Evolutionary conservation across 2,888 invertebrate genomes (phyloP).

Genomic region (Furcula furcula): DNA sequence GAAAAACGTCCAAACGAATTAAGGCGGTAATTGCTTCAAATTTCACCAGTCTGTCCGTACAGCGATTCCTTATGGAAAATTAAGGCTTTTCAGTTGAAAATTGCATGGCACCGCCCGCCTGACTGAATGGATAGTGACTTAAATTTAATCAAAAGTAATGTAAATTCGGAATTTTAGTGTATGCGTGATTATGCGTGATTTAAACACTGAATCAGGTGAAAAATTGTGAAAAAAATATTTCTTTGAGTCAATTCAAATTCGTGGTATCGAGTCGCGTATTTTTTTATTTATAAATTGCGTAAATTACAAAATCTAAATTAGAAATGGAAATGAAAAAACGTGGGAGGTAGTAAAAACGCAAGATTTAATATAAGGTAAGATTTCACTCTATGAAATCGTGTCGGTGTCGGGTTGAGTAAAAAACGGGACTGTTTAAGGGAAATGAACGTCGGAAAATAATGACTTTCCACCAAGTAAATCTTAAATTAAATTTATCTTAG

Average conservation of each 20-base stretch:
- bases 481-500: constrained; percentile 44
- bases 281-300: no score
- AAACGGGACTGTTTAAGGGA: constrained; percentile 20
- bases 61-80: constrained; percentile 57
- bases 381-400: constrained; percentile 3
- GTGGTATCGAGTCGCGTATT: no score
- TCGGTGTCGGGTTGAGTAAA: constrained; percentile 11
- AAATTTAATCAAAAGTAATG: constrained; percentile 48
- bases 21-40: constrained; percentile 33
- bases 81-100: constrained; percentile 60
- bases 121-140: constrained; percentile 39
- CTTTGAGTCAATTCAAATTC: no score
- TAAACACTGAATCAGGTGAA: no score
- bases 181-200: background rate
- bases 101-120: constrained; percentile 36
- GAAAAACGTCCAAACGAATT: constrained; percentile 24
- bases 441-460: constrained; percentile 40
- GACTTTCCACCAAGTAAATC: constrained; percentile 36
- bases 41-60: constrained; percentile 25
- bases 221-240: no score
- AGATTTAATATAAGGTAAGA: no score
- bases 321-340: no score
- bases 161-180: constrained; percentile 14
- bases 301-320: no score
- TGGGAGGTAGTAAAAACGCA: no score